Percentiles rank a stretch among this genome's conserved stretches.
Evolutionary conservation across 64 coral and sea anemone genomes (phyloP).

Genomic region (Trachythela sp.): DNA sequence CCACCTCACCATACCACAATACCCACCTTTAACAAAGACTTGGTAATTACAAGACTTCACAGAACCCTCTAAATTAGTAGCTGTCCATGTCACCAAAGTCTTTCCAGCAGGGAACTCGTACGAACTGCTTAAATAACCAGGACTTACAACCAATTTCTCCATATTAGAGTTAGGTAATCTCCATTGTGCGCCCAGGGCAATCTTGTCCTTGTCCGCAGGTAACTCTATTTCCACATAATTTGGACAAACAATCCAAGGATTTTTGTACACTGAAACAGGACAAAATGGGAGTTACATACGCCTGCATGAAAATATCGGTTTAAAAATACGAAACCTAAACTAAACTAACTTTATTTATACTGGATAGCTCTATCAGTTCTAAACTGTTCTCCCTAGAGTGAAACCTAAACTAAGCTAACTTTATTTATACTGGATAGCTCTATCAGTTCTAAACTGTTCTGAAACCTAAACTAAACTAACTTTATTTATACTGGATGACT

Average conservation of each 20-base stretch:
- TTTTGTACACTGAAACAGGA: constrained; percentile 54
- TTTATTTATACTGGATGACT: too few relatives aligned
- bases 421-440: too few relatives aligned
- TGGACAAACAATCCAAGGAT: constrained; percentile 89
- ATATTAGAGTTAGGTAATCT: constrained; percentile 70
- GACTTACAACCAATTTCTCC: constrained; percentile 58
- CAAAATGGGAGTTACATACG: background rate
- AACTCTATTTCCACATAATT: constrained; percentile 60
- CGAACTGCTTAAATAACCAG: constrained; percentile 57
- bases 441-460: too few relatives aligned
- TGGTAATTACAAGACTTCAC: constrained; percentile 67
- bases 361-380: too few relatives aligned
- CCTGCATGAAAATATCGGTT: too few relatives aligned
- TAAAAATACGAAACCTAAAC: too few relatives aligned
- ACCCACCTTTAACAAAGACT: constrained; percentile 70
- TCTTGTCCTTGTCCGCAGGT: constrained; percentile 32
- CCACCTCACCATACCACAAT: background rate
- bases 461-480: too few relatives aligned
- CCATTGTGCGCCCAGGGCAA: constrained; percentile 73
- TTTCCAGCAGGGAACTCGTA: constrained; percentile 80
- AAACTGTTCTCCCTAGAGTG: too few relatives aligned
- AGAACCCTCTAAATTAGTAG: constrained; percentile 59
- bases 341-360: too few relatives aligned
- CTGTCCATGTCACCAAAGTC: constrained; percentile 83
- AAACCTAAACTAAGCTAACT: too few relatives aligned